Conservation (phyloP, 2,113 vertebrate genomes). For the Mustelus asterias region DNA sequence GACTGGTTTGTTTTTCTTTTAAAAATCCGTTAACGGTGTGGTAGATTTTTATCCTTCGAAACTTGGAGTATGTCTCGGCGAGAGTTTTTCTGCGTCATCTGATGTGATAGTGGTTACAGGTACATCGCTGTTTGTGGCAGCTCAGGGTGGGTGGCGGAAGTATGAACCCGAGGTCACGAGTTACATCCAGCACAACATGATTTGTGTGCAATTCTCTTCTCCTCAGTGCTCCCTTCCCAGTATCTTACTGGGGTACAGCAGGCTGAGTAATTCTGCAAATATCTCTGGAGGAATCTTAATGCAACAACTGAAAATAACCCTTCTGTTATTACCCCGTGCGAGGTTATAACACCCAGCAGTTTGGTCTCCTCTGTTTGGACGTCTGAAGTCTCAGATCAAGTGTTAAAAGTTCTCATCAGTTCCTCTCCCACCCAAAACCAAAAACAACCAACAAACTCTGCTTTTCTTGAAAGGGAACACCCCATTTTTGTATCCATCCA, state of each 20-base stretch:
- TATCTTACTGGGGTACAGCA: background rate
- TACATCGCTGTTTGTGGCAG: background rate
- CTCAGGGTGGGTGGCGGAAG: background rate
- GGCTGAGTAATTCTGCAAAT: background rate
- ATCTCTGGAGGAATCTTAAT: background rate
- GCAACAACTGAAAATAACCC: background rate
- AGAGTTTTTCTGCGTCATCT: background rate
- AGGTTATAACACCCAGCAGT: background rate
- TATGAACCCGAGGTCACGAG: background rate
- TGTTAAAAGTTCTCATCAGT: background rate
- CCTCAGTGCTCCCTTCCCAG: background rate
- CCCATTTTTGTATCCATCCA: background rate
- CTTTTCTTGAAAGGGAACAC: background rate
- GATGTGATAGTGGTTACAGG: background rate
- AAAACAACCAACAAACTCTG: background rate
- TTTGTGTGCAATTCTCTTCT: background rate
- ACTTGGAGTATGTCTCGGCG: background rate
- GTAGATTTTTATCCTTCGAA: background rate
- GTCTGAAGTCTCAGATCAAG: background rate
- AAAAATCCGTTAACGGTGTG: background rate
- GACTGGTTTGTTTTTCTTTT: background rate
- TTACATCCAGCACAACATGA: background rate
- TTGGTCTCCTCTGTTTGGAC: background rate
- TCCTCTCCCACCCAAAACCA: background rate
- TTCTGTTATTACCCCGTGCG: background rate